Conservation (phyloP, 2,113 vertebrate genomes). For the Saguinus midas region DNA sequence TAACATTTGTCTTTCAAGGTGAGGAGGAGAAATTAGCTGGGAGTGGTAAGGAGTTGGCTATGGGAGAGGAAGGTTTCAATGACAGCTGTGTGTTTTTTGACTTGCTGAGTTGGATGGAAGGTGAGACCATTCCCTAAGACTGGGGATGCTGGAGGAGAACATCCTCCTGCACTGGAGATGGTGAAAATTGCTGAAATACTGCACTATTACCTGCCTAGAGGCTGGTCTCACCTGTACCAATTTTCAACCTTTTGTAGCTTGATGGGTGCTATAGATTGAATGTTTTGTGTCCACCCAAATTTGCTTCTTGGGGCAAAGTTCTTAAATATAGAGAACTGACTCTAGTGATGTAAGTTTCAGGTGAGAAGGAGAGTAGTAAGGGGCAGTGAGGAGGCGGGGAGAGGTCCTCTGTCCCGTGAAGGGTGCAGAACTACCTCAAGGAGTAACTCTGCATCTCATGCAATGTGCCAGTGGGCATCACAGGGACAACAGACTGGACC, state of each 20-base stretch:
- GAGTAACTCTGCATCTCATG: background rate
- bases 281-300: background rate
- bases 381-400: background rate
- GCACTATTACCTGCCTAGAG: background rate
- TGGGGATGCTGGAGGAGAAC: too few species aligned
- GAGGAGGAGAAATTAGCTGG: background rate
- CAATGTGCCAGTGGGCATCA: accelerated
- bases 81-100: background rate
- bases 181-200: background rate
- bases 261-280: background rate
- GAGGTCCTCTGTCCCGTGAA: background rate
- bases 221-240: too few species aligned
- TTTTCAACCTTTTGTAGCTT: background rate
- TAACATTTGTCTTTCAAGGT: too few species aligned
- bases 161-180: too few species aligned
- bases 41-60: background rate
- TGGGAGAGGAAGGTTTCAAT: background rate
- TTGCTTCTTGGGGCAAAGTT: background rate
- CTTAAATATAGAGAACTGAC: background rate
- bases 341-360: background rate
- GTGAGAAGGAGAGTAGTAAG: background rate
- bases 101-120: too few species aligned
- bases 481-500: background rate
- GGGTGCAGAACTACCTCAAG: background rate
- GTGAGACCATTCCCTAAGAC: too few species aligned